A percentile compares a stretch with the other conserved stretches of the same genome.
Evolutionary conservation across 2,888 invertebrate species (phyloP).

Genomic region (Acronicta leporina): DNA sequence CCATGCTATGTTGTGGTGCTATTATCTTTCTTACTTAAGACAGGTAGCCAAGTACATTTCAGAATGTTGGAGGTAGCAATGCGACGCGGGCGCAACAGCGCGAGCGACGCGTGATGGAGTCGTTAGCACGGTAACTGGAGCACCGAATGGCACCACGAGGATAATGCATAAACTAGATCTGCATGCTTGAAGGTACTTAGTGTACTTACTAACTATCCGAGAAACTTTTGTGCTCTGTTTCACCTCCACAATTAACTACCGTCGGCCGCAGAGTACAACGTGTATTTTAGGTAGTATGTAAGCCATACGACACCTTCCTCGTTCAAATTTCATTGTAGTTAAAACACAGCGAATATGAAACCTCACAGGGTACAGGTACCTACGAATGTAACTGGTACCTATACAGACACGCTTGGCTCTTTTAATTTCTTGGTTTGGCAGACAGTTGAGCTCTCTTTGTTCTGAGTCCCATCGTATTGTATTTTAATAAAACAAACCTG

Average conservation of each 20-base stretch:
- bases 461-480: not conserved
- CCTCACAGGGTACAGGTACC: constrained; percentile 1
- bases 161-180: constrained; percentile 69
- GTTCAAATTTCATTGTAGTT: constrained; percentile 30
- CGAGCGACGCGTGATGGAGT: constrained; percentile 60
- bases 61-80: constrained; percentile 25
- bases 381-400: not conserved
- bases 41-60: constrained; percentile 6
- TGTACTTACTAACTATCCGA: constrained; percentile 37
- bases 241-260: constrained; percentile 67
- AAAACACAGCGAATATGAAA: constrained; percentile 30
- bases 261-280: constrained; percentile 33
- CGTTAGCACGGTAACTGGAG: constrained; percentile 74
- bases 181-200: constrained; percentile 43
- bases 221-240: constrained; percentile 82
- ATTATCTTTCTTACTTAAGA: constrained; percentile 11
- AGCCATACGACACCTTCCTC: constrained; percentile 37
- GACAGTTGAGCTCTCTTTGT: not conserved
- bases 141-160: constrained; percentile 65
- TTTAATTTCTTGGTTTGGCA: not conserved
- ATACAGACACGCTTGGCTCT: not conserved
- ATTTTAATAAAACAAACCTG: not conserved
- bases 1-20: not conserved
- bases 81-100: constrained; percentile 14
- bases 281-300: constrained; percentile 18